phyloP scores from a whole-genome alignment of 1,140 invertebrate genomes.

The Drosophila bocki region DNA sequence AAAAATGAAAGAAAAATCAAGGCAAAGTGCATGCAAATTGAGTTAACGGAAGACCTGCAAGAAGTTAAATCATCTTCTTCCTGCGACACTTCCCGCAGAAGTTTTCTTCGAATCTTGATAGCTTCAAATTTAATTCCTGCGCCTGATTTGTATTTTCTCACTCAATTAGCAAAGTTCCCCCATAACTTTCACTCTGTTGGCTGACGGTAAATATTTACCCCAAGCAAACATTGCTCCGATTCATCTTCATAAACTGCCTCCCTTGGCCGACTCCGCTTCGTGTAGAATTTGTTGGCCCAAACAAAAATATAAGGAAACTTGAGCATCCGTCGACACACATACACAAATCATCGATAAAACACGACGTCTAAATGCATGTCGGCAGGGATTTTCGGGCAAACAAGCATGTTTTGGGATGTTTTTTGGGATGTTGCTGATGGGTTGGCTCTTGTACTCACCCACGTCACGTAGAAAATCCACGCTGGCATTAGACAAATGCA shows the following conservation, averaged over 20 bases:
- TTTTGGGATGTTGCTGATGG: slow-evolving; percentile 17
- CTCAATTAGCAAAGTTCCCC: slow-evolving; percentile 46
- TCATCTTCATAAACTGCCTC: slow-evolving; percentile 48
- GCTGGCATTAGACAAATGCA: slow-evolving; percentile 67
- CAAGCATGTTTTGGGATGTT: slow-evolving; percentile 11
- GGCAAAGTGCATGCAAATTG: slow-evolving; percentile 65
- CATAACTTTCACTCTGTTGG: slow-evolving; percentile 33
- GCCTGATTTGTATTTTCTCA: slow-evolving; percentile 39
- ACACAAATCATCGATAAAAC: slow-evolving; percentile 48
- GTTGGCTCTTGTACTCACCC: slow-evolving; percentile 64
- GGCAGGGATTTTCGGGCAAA: slow-evolving; percentile 40
- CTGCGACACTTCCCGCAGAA: not conserved
- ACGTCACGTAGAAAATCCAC: slow-evolving; percentile 78
- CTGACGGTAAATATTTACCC: slow-evolving; percentile 34
- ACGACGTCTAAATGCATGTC: slow-evolving; percentile 46
- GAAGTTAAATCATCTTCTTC: slow-evolving; percentile 8
- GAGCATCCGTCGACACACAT: slow-evolving; percentile 6
- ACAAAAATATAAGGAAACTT: slow-evolving; percentile 20
- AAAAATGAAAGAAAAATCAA: slow-evolving; percentile 4
- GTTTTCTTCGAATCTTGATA: slow-evolving; percentile 9
- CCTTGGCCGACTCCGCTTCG: slow-evolving; percentile 6
- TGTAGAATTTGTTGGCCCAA: slow-evolving; percentile 9
- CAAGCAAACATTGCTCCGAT: slow-evolving; percentile 33
- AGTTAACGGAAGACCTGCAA: slow-evolving; percentile 33
- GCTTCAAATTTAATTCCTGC: slow-evolving; percentile 18